Percentiles rank a stretch among this genome's conserved stretches.
These are phyloP conservation scores for Sabellastarte sp. DNA, from an alignment of 2,888 invertebrate species.

Conservation along the genomic window DNA sequence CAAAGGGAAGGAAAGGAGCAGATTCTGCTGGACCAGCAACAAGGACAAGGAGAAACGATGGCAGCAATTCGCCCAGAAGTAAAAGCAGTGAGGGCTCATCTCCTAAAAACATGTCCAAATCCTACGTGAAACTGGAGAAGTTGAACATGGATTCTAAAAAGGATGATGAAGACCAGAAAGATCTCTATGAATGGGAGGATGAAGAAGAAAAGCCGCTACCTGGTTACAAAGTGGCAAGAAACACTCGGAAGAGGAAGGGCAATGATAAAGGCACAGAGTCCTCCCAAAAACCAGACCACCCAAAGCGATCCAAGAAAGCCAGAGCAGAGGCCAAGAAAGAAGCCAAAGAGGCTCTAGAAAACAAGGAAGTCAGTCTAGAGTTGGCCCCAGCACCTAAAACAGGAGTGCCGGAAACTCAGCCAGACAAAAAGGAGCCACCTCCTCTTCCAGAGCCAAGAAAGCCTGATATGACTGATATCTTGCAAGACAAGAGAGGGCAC, in stretches of 20 bases:
- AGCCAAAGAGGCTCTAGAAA: not conserved
- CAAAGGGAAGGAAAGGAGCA: constrained; percentile 5
- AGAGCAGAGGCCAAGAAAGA: not conserved
- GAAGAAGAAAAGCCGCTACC: constrained; percentile 21
- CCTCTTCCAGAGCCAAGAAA: not conserved
- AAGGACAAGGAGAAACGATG: not conserved
- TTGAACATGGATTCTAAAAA: constrained; percentile 15
- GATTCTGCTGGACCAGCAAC: not conserved
- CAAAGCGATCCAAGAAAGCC: not conserved
- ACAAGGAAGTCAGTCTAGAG: not conserved
- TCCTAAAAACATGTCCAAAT: not conserved
- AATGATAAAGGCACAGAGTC: not conserved
- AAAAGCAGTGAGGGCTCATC: constrained; percentile 3
- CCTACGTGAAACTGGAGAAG: constrained; percentile 41
- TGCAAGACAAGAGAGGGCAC: constrained; percentile 9
- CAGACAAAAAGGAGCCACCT: not conserved
- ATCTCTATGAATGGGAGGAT: constrained; percentile 26
- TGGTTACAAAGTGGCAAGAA: not conserved
- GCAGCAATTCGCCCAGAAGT: not conserved
- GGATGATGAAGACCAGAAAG: constrained; percentile 11
- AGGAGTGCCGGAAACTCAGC: not conserved
- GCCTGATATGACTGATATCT: not conserved
- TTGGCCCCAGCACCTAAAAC: not conserved
- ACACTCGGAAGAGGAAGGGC: not conserved
- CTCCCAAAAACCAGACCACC: not conserved